Evolutionary conservation across 2,797 vertebrate genomes (phyloP), one percentile per base, ranked within the genome.

Genomic region (Sylvia borin): DNA sequence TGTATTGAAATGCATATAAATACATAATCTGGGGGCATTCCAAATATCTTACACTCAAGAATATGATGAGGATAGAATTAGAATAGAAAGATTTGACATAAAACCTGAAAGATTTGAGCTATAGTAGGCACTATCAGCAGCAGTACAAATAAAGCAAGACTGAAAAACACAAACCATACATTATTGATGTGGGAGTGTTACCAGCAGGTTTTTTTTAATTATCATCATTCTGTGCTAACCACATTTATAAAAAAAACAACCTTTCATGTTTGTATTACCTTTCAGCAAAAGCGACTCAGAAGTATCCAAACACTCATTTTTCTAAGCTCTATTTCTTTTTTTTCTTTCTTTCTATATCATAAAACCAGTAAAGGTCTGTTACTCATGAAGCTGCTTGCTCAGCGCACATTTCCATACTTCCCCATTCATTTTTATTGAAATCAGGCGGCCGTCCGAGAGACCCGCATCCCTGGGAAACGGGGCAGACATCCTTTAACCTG

Each of bases 401-500:
- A 19, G 58, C 74, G 92, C 81, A 77, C 74, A 93, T 97, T 96
- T 95, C 89, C 94, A 84, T 89, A 90, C 29, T 94, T 94, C 12
- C 55, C 81, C 65, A 86, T 91, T 95, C 95, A 81, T 95, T 96
- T 96, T 95, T 96, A 95, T 84, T 93, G 84, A 96, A 96, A 95
- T 87, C 88, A 92, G 90, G 85, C 31, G 7, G 92, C 92, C 79
- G 67, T 55, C 85, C 27, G 0, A 93, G 80, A 72, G 64, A 50
- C 38, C 45, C 0, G 0, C 11, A 2, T 95, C 93, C 76, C 84
- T 1, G 3, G 58, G 86, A 94, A 96, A 91, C 3, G 3, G 95
- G 91, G 96, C 95, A 95, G 94, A 84, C 96, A 94, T 95, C 95
- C 97, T 97, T 96, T 97, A 97, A 97, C 97, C 96, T 81, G 68